Evolutionary conservation across 2,113 vertebrate genomes (phyloP).

Genomic region (Eira barbara): DNA sequence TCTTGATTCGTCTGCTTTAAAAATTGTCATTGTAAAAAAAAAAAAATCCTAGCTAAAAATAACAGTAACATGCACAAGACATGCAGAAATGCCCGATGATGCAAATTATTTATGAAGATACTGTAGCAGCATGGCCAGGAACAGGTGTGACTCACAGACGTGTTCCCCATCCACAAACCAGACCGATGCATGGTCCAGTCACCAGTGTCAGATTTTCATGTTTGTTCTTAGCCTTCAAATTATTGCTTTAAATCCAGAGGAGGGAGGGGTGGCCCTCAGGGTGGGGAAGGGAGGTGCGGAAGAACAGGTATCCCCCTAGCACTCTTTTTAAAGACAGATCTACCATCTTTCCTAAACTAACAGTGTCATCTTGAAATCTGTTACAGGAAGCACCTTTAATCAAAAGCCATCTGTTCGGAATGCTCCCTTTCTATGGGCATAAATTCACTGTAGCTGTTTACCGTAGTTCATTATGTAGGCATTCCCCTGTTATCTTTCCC

Average conservation of each 20-base stretch:
- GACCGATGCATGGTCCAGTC: background rate
- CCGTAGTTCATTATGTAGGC: background rate
- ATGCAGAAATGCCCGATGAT: constrained; percentile 64
- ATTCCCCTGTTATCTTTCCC: background rate
- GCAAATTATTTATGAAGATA: constrained; percentile 67
- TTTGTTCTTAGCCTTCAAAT: background rate
- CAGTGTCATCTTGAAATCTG: constrained; percentile 17
- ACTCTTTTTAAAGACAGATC: background rate
- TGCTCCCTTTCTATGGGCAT: background rate
- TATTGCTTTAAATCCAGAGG: background rate
- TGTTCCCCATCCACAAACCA: background rate
- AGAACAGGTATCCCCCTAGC: background rate
- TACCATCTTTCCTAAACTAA: background rate
- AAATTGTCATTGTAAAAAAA: constrained; percentile 52
- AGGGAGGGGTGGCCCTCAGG: background rate
- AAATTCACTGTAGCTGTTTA: background rate
- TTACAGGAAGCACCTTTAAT: constrained; percentile 34
- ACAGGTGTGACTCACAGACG: background rate
- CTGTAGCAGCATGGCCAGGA: constrained; percentile 34
- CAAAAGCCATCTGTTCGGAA: constrained; percentile 44
- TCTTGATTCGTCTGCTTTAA: constrained; percentile 74
- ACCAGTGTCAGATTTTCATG: background rate
- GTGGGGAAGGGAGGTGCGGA: fast-evolving
- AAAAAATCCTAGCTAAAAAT: constrained; percentile 64
- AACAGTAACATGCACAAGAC: constrained; percentile 65